These are phyloP conservation scores for Conger conger DNA, from an alignment of 2,113 vertebrate species.

Conservation along the genomic window DNA sequence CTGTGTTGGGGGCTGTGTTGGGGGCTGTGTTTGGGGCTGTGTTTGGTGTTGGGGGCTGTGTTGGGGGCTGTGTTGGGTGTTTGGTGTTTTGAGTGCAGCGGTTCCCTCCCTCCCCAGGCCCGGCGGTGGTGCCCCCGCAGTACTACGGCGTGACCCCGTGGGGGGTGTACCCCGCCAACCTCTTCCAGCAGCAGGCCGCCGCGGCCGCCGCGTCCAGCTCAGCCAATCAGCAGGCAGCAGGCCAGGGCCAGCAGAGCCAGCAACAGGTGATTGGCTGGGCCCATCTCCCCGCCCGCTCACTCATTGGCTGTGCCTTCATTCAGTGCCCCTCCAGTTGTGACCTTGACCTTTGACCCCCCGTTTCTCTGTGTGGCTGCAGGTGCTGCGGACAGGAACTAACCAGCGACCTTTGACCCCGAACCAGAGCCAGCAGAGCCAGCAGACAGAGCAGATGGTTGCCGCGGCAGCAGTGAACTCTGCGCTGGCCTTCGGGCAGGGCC, in stretches of 20 bases:
- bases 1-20: too few relatives aligned
- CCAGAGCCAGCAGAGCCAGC: slow-evolving; percentile 95
- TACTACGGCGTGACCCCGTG: slow-evolving; percentile 98
- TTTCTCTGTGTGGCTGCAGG: slow-evolving; percentile 60
- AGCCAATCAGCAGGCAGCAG: slow-evolving; percentile 85
- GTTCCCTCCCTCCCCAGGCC: slow-evolving; percentile 74
- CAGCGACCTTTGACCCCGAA: slow-evolving; percentile 95
- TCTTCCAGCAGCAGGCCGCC: slow-evolving; percentile 94
- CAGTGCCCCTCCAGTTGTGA: background rate
- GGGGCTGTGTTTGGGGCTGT: too few relatives aligned
- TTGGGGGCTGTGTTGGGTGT: too few relatives aligned
- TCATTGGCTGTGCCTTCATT: background rate
- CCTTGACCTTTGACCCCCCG: background rate
- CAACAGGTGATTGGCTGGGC: slow-evolving; percentile 80
- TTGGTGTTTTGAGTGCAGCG: too few relatives aligned
- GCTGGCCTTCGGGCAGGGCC: slow-evolving; percentile 92
- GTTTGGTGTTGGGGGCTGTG: too few relatives aligned
- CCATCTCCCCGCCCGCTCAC: slow-evolving; percentile 25
- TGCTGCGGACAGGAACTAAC: slow-evolving; percentile 90
- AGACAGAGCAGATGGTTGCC: slow-evolving; percentile 91
- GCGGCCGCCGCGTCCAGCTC: slow-evolving; percentile 82
- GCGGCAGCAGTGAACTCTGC: slow-evolving; percentile 95
- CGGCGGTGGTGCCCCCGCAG: slow-evolving; percentile 94
- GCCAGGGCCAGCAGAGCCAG: slow-evolving; percentile 92
- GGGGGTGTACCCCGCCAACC: slow-evolving; percentile 97